Percentiles rank a stretch among this genome's conserved stretches.
Evolutionary conservation across 1,140 invertebrate genomes (phyloP).

Genomic region (Bursaphelenchus mucronatus): DNA sequence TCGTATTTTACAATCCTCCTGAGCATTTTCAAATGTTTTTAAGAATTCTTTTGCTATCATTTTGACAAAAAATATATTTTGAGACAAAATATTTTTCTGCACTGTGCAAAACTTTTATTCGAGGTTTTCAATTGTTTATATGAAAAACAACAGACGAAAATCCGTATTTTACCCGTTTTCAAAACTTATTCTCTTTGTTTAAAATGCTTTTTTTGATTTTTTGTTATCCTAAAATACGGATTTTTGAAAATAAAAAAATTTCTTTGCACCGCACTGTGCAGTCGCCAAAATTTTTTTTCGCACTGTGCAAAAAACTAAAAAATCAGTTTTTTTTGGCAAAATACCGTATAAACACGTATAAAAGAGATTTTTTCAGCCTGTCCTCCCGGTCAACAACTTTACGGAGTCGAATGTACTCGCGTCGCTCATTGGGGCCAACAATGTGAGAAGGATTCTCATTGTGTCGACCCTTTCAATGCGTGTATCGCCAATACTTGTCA

Average conservation of each 20-base stretch:
- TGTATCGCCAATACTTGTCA: slow-evolving; percentile 55
- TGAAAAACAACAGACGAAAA: no score
- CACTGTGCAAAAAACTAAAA: background rate
- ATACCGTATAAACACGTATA: background rate
- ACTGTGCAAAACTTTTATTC: no score
- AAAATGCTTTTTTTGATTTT: background rate
- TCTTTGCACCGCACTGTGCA: background rate
- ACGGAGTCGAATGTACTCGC: slow-evolving; percentile 57
- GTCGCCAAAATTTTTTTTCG: background rate
- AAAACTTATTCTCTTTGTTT: no score
- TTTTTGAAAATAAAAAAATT: slow-evolving; percentile 15
- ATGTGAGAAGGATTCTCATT: slow-evolving; percentile 52
- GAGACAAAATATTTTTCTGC: no score
- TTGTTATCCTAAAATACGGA: background rate
- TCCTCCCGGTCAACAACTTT: slow-evolving; percentile 57
- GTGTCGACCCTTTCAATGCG: slow-evolving; percentile 58
- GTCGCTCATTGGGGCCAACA: slow-evolving; percentile 55
- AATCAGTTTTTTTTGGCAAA: slow-evolving; percentile 2
- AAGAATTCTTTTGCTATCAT: no score
- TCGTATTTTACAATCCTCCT: no score
- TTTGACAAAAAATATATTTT: no score
- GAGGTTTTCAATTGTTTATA: no score
- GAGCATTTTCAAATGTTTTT: no score
- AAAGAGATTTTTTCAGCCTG: slow-evolving; percentile 48
- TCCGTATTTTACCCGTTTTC: no score